A percentile compares a stretch with the other conserved stretches of the same genome.
Conservation (phyloP, 1,140 invertebrate species). For the Augochlora pura region DNA sequence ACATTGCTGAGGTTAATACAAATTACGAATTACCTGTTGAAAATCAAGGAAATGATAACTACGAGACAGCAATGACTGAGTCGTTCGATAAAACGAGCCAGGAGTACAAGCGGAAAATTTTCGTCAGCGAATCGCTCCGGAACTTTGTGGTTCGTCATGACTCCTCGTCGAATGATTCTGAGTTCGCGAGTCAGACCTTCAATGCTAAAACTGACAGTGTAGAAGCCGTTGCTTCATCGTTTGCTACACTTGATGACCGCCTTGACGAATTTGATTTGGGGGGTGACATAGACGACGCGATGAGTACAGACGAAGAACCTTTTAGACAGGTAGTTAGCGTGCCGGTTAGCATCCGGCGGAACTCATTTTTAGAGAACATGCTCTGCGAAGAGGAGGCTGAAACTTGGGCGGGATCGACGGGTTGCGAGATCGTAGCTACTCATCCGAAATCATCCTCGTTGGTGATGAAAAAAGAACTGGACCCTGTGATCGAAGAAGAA, state of each 20-base stretch:
- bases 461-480: neutral
- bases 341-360: slow-evolving; percentile 49
- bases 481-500: neutral
- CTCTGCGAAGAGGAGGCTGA: slow-evolving; percentile 51
- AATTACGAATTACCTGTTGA: neutral
- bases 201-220: neutral
- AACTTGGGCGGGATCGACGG: neutral
- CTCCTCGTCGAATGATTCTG: neutral
- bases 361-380: slow-evolving; percentile 72
- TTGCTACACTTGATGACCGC: no score
- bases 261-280: neutral
- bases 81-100: neutral
- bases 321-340: neutral
- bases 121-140: slow-evolving; percentile 3
- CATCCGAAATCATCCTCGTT: slow-evolving; percentile 43
- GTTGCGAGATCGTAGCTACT: slow-evolving; percentile 59
- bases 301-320: neutral
- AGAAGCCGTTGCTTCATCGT: neutral
- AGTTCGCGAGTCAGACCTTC: neutral
- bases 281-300: neutral
- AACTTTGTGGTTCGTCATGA: slow-evolving; percentile 3
- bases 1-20: neutral
- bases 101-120: slow-evolving; percentile 10
- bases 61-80: neutral
- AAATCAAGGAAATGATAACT: neutral